Base-by-base conservation (phyloP, 2,113 vertebrate genomes). In the Chiloscyllium plagiosum region DNA sequence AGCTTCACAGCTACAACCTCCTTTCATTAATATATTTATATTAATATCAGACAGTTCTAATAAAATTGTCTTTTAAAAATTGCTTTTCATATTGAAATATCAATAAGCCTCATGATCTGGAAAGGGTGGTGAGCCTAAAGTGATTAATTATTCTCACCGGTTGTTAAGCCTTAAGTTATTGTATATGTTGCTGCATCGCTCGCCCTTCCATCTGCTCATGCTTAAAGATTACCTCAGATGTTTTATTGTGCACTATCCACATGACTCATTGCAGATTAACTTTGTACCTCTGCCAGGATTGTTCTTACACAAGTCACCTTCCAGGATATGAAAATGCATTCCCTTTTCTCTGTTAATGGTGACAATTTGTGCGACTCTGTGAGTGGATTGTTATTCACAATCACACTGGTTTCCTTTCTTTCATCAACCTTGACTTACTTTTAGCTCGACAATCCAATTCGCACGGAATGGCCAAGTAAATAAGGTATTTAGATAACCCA, bases 131-230 rank as follows among this genome's bases (percentile, higher is more conserved):
- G 65, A 65, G 56, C 56, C 56, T 61, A 65, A 92, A 65, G n/a
- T 92, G 87, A 92, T 92, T 92, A 65, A 92, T 92, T 65, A 52
- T 92, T 61, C 50, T 90, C 50, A 15, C 12, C 2, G 0, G 26
- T 61, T 92, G 87, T 92, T n/a, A n/a, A 90, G 56, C 87, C 87
- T 33, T 33, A 92, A 92, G 87, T 56, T 92, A n/a, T 65, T 17
- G 13, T 33, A 90, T 3, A 90, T 52, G 20, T 8, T 52, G 50
- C 47, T 52, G 5, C 47, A 87, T 52, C 42, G 6, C 47, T 26
- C 22, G 47, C 47, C 17, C n/a, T 83, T 17, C 7, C 24, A 56
- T 56, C 52, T 29, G 7, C 50, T n/a, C 29, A 65, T 15, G 3
- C 17, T 92, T 65, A 33, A 6, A 47, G 20, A 83, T 1, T 24